Base-by-base conservation (phyloP, 2,888 invertebrate species). In the Himalopsyche kuldschensis region DNA sequence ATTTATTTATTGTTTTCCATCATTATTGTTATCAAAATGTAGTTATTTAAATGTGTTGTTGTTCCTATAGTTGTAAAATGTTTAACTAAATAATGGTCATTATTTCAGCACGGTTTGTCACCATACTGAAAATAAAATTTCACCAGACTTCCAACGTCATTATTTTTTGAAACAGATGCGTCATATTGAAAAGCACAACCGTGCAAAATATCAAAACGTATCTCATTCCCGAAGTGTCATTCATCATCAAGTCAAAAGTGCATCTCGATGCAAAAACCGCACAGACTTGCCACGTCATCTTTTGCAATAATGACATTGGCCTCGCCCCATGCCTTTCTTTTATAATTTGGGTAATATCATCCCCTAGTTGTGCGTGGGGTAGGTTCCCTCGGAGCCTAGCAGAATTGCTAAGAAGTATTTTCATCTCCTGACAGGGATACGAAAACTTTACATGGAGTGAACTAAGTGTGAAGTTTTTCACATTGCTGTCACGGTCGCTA, bases 321-420 rank as follows among this genome's bases (percentile, higher is more conserved):
- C 47, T 76, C 79, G 81, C 79, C 78, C 79, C 46, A 46, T 78
- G 83, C 84, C 78, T 80, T 86, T 86, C 82, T 83, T 77, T 69
- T 63, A 79, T 86, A 86, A 86, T 86, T 86, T 86, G 83, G 84
- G 85, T 83, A 86, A 86, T 86, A 86, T 82, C 83, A 82, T 80
- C 83, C 83, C 85, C 84, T 79, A 82, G 41, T 46, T 32, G 31
- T 78, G 32, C 31, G n/a, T 69, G 77, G 83, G 78, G 69, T 32
- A 31, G 31, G 31, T 75, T 32, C 31, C 75, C 55, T 31, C 32
- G 80, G n/a, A 46, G 81, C 75, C 55, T n/a, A 20, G 69, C 20
- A 30, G 81, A 77, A 81, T 81, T 81, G 47, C 81, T 77, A 31
- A 76, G 81, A 81, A 76, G 81, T 75, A 81, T 81, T 81, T 80